Conservation (phyloP, 92 coral and sea anemone genomes). For the Parazoanthus swiftii region DNA sequence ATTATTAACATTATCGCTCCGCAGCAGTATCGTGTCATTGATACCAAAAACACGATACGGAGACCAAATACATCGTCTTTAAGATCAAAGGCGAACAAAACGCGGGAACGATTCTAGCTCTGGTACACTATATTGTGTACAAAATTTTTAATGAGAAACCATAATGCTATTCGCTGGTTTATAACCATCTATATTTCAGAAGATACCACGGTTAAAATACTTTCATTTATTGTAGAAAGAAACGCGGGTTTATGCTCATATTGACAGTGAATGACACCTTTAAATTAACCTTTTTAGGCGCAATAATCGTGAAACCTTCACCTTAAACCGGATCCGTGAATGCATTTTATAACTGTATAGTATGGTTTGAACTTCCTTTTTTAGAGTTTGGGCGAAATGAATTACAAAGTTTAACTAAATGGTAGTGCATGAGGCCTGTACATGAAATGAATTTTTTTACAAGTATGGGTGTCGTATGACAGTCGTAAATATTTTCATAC, state of each 20-base stretch:
- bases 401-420: background rate
- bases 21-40: constrained; percentile 65
- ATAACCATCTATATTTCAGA: no score
- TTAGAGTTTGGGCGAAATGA: background rate
- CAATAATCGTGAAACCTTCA: no score
- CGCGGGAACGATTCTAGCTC: background rate
- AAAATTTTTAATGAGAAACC: background rate
- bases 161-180: background rate
- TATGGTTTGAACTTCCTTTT: background rate
- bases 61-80: constrained; percentile 22
- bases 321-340: background rate
- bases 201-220: no score
- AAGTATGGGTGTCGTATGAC: no score
- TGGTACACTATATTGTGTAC: background rate
- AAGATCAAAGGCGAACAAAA: background rate
- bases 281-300: no score
- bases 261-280: background rate
- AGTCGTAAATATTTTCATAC: no score
- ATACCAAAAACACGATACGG: constrained; percentile 83
- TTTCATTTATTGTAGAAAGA: background rate
- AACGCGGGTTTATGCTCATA: background rate
- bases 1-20: constrained; percentile 88
- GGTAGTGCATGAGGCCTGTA: no score
- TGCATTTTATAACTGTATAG: background rate
- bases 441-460: no score